phyloP scores from a whole-genome alignment of 2,888 invertebrate species.

The Coenonympha arcania region DNA sequence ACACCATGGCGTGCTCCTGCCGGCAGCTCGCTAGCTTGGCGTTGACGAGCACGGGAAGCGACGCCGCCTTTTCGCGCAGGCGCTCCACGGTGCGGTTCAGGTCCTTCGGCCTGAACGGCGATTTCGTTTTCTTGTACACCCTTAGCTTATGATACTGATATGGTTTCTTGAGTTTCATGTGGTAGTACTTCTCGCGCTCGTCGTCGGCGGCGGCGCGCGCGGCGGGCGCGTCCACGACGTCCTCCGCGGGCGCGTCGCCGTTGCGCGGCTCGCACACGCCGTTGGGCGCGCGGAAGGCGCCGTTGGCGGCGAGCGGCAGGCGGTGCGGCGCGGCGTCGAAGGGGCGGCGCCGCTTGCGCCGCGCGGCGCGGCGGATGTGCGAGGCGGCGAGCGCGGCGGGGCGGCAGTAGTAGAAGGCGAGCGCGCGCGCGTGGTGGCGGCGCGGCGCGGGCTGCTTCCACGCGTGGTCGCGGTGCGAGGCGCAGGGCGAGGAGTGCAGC shows the following conservation, averaged over 20 bases:
- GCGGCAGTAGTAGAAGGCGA: slow-evolving; percentile 80
- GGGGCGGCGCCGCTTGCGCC: slow-evolving; percentile 79
- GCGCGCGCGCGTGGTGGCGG: slow-evolving; percentile 74
- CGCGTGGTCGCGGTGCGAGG: slow-evolving; percentile 84
- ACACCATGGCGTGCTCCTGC: slow-evolving; percentile 77
- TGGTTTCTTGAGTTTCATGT: slow-evolving; percentile 70
- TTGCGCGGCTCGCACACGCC: slow-evolving; percentile 49
- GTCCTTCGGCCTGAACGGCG: slow-evolving; percentile 51
- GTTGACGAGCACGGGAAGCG: slow-evolving; percentile 58
- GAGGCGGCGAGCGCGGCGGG: slow-evolving; percentile 67
- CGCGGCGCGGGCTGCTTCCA: slow-evolving; percentile 89
- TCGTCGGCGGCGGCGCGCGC: slow-evolving; percentile 45
- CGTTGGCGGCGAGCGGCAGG: slow-evolving; percentile 43
- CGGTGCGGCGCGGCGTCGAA: slow-evolving; percentile 61
- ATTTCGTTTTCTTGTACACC: slow-evolving; percentile 63
- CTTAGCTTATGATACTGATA: slow-evolving; percentile 69
- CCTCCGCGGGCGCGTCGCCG: slow-evolving; percentile 51
- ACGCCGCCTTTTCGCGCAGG: slow-evolving; percentile 55
- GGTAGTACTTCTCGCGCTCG: slow-evolving; percentile 64
- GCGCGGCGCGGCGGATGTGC: slow-evolving; percentile 57
- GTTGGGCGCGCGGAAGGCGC: slow-evolving; percentile 38
- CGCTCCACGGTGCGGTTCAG: slow-evolving; percentile 50
- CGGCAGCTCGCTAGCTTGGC: slow-evolving; percentile 63
- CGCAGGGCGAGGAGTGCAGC: slow-evolving; percentile 90
- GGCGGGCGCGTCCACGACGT: slow-evolving; percentile 45